Evolutionary conservation across 1,140 invertebrate genomes (phyloP).

Genomic region (Dermatophagoides farinae): DNA sequence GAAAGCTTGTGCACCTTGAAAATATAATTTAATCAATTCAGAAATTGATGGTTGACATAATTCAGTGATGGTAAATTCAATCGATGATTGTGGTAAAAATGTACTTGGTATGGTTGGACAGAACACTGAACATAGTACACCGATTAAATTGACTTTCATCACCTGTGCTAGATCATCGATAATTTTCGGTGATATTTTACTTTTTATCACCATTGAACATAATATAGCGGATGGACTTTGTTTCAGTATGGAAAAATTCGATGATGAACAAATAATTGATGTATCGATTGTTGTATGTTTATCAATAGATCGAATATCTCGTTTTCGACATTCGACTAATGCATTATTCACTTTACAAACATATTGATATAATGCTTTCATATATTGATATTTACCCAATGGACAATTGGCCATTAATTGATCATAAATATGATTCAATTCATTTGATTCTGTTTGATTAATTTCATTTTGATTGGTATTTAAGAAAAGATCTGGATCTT

Average conservation of each 20-base stretch:
- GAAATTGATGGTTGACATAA: conserved; percentile 5
- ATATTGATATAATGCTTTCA: conserved; percentile 12
- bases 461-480: neutral
- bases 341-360: conserved; percentile 13
- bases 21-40: conserved; percentile 12
- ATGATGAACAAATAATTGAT: neutral
- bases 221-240: conserved; percentile 14
- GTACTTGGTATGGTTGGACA: conserved; percentile 9
- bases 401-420: conserved; percentile 9
- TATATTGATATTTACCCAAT: conserved; percentile 10
- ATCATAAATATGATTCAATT: neutral
- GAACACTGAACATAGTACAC: conserved; percentile 10
- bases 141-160: conserved; percentile 15
- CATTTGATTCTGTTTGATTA: neutral
- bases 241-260: conserved; percentile 13
- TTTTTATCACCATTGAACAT: conserved; percentile 13
- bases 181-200: conserved; percentile 12
- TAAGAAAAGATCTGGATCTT: neutral
- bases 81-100: neutral
- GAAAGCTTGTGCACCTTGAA: neutral
- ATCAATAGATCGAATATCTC: neutral
- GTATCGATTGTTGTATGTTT: neutral
- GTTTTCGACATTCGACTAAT: conserved; percentile 13
- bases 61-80: conserved; percentile 9
- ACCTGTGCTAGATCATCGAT: conserved; percentile 13